Percentiles rank a stretch among this genome's conserved stretches.
Evolutionary conservation across 2,888 invertebrate species (phyloP).

Genomic region (Nephrotoma guestfalica): DNA sequence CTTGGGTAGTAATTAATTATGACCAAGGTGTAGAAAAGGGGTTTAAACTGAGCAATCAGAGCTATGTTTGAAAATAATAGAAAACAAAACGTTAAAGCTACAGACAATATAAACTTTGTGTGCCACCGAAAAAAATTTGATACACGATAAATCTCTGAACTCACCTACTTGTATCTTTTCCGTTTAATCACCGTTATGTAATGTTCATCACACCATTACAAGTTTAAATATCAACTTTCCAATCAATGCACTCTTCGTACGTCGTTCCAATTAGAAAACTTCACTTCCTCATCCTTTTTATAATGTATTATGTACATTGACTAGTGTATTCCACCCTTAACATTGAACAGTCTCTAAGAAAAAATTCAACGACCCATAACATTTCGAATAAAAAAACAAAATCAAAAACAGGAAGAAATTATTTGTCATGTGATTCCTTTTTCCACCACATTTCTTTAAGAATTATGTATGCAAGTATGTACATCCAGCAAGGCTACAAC

Average conservation of each 20-base stretch:
- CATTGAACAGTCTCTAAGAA: neutral
- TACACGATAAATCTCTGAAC: no score
- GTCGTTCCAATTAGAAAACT: neutral
- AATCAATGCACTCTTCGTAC: neutral
- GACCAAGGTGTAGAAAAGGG: no score
- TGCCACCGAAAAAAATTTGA: no score
- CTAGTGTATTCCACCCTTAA: neutral
- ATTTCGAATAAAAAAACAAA: neutral
- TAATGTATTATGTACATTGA: neutral
- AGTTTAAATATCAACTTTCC: neutral
- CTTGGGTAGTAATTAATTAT: no score
- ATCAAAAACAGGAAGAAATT: neutral
- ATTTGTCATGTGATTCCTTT: neutral
- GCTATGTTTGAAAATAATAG: no score
- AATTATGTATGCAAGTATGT: neutral
- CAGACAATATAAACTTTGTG: no score
- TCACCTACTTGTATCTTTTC: no score
- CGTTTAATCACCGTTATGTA: neutral
- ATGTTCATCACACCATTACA: neutral
- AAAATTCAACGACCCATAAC: neutral
- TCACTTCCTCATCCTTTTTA: neutral
- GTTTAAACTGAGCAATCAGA: no score
- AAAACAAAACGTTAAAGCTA: no score
- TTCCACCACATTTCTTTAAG: neutral
- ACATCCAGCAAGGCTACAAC: neutral